Evolutionary conservation across 2,113 vertebrate genomes (phyloP), one percentile per base, ranked within the genome.

Genomic region (Percopsis transmontana): DNA sequence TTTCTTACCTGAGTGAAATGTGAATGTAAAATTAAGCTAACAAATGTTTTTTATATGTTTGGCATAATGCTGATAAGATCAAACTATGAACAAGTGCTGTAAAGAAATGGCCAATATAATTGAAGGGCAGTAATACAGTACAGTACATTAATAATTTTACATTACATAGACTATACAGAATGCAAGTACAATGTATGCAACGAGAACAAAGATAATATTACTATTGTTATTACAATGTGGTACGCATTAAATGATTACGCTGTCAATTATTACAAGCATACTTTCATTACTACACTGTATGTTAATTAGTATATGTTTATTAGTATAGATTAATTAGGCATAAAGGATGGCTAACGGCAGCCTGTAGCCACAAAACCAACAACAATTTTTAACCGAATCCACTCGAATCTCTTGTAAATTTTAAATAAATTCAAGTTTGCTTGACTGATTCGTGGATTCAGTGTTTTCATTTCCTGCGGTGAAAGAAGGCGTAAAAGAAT

Each of bases 231-330:
- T n/a, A n/a, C n/a, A n/a, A 75, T 64, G 74, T 84, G 88, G 41
- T 24, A 67, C 89, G 88, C 86, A 73, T 62, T 76, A 47, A 61
- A 58, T 16, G 20, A 42, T 69, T 83, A 72, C 66, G 18, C 15
- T 81, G 27, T 88, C 85, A 88, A 39, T 76, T 85, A 57, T 77
- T 61, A n/a, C n/a, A n/a, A n/a, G n/a, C 68, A 68, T 74, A 66
- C 50, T 24, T 66, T 74, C 70, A 42, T 11, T 75, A 50, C 67
- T 85, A 41, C 48, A 77, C 21, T 68, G n/a, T 74, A 48, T 9
- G 39, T 48, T 84, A 81, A 75, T 74, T 40, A 72, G 65, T 87
- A 55, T 80, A 33, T 70, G 27, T 72, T 7, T 33, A 33, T 33
- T 33, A 33, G 27, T 33, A 33, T 33, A 6, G 27, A 7, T 33